These are phyloP conservation scores for Bursaphelenchus okinawaensis DNA, from an alignment of 2,888 invertebrate species.

Conservation along the genomic window DNA sequence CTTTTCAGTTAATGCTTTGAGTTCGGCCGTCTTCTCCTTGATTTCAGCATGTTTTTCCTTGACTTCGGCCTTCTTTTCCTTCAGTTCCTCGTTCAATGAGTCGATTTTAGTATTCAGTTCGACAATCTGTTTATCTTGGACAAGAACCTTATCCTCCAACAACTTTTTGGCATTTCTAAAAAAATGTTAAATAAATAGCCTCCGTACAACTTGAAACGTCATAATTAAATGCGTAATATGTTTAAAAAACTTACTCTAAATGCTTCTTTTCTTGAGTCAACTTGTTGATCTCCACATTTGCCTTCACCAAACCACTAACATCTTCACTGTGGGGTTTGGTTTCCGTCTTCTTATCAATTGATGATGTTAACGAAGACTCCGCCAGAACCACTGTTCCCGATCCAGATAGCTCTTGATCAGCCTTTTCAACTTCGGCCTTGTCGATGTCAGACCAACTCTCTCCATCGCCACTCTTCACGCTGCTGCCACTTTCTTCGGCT, in stretches of 20 bases:
- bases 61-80: background rate
- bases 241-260: background rate
- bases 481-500: constrained; percentile 4
- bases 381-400: background rate
- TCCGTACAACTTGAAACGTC: too few species aligned
- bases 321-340: background rate
- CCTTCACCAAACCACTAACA: background rate
- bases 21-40: background rate
- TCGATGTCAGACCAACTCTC: constrained; percentile 11
- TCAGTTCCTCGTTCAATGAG: background rate
- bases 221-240: too few species aligned
- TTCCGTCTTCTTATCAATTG: background rate
- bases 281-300: background rate
- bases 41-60: background rate
- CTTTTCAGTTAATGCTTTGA: background rate
- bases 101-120: background rate
- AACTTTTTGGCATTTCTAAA: background rate
- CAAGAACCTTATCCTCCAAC: background rate
- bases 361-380: background rate
- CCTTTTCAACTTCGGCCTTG: background rate
- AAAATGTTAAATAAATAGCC: background rate
- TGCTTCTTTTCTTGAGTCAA: background rate
- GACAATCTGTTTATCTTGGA: background rate
- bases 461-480: background rate
- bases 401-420: background rate